Evolutionary conservation across 2,888 invertebrate species (phyloP).

Genomic region (Melieria omissa): DNA sequence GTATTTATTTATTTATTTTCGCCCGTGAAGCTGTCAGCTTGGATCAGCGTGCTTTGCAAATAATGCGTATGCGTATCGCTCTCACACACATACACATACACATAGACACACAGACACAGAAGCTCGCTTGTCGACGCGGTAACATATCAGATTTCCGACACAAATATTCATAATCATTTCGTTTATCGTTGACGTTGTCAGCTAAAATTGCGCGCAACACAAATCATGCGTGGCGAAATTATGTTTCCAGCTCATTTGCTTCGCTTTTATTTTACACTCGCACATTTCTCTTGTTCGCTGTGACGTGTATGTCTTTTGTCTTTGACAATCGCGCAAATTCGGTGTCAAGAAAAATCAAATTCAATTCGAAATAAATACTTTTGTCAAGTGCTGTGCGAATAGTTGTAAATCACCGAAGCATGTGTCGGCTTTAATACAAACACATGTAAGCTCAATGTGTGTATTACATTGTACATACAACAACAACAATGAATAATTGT

Average conservation of each 20-base stretch:
- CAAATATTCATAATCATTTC: not conserved
- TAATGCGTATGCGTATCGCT: not conserved
- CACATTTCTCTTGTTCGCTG: not conserved
- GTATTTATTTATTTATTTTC: not conserved
- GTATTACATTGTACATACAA: too few species aligned
- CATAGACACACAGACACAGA: not conserved
- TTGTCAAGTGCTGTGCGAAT: too few species aligned
- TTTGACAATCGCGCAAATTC: not conserved
- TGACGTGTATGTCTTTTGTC: not conserved
- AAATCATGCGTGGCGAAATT: constrained; percentile 22
- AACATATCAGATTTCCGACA: constrained; percentile 25
- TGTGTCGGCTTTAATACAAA: too few species aligned
- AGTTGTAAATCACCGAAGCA: too few species aligned
- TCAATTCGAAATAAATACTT: too few species aligned
- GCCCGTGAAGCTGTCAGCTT: constrained; percentile 1
- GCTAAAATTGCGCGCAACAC: constrained; percentile 9
- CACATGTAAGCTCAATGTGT: too few species aligned
- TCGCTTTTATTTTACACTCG: not conserved
- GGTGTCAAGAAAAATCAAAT: too few species aligned
- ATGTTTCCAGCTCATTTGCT: constrained; percentile 26
- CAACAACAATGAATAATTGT: too few species aligned
- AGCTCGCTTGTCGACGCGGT: not conserved
- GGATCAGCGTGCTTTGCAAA: constrained; percentile 6
- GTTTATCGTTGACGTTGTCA: constrained; percentile 10
- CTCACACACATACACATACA: not conserved